These are phyloP conservation scores for Hermetia illucens DNA, from an alignment of 1,140 invertebrate genomes.

Conservation along the genomic window DNA sequence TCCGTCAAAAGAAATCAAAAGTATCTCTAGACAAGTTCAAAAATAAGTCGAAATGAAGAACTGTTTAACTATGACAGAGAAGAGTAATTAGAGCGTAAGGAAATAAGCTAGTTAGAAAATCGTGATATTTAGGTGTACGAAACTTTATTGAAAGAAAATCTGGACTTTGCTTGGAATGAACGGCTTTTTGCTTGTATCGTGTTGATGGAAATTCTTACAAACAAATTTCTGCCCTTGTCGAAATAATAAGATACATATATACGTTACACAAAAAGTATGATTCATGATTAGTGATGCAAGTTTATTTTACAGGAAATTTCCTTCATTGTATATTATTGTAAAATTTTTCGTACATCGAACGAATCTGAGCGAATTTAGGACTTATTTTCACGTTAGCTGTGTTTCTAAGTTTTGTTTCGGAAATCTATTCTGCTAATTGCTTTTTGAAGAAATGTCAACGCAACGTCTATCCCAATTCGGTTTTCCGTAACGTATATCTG, in stretches of 20 bases:
- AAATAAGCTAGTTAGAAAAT: background rate
- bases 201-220: background rate
- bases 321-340: background rate
- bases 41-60: conserved; percentile 10
- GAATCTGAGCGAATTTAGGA: too few relatives aligned
- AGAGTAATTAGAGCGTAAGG: background rate
- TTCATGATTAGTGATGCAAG: too few relatives aligned
- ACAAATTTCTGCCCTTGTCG: conserved; percentile 1
- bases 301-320: background rate
- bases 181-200: too few relatives aligned
- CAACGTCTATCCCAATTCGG: too few relatives aligned
- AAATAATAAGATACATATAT: background rate
- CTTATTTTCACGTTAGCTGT: too few relatives aligned
- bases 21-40: conserved; percentile 11
- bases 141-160: background rate
- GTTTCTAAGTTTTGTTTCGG: too few relatives aligned
- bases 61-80: background rate
- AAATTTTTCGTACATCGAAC: conserved; percentile 1
- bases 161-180: background rate
- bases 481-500: background rate
- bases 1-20: conserved; percentile 6
- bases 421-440: too few relatives aligned
- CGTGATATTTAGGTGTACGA: background rate
- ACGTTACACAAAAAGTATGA: background rate
- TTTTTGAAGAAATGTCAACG: too few relatives aligned